A percentile compares a stretch with the other conserved stretches of the same genome.
Conservation (phyloP, 2,888 invertebrate genomes). For the Ichneumoninae sp. region DNA sequence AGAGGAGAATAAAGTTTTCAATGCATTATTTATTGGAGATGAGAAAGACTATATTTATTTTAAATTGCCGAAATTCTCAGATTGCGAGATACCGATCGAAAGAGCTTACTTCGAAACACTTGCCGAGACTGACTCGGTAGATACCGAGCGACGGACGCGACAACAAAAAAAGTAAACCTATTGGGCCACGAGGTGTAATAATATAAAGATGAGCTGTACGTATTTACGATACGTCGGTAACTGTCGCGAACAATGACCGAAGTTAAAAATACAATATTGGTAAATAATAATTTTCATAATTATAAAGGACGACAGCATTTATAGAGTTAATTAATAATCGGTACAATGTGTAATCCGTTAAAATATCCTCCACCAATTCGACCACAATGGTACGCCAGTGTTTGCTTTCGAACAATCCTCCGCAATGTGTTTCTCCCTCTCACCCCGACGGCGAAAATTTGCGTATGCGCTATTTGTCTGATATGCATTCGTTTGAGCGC, state of each 20-base stretch:
- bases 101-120: no score
- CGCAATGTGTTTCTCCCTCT: slow-evolving; percentile 41
- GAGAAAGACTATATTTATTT: no score
- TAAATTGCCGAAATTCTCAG: no score
- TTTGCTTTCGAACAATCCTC: slow-evolving; percentile 53
- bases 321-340: slow-evolving; percentile 42
- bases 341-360: slow-evolving; percentile 30
- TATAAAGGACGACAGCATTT: not conserved
- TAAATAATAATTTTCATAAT: slow-evolving; percentile 7
- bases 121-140: no score
- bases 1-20: no score
- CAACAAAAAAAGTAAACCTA: no score
- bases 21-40: no score
- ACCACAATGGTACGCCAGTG: not conserved
- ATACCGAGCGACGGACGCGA: no score
- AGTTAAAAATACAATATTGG: not conserved
- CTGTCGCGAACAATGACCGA: not conserved
- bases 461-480: slow-evolving; percentile 52
- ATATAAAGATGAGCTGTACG: not conserved
- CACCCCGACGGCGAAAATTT: slow-evolving; percentile 44
- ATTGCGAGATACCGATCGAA: no score
- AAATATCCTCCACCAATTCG: slow-evolving; percentile 35
- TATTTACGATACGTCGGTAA: not conserved
- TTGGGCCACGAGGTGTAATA: no score
- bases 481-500: slow-evolving; percentile 43